These are phyloP conservation scores for Oreonectes daqikongensis DNA, from an alignment of 2,797 vertebrate species.

Conservation along the genomic window DNA sequence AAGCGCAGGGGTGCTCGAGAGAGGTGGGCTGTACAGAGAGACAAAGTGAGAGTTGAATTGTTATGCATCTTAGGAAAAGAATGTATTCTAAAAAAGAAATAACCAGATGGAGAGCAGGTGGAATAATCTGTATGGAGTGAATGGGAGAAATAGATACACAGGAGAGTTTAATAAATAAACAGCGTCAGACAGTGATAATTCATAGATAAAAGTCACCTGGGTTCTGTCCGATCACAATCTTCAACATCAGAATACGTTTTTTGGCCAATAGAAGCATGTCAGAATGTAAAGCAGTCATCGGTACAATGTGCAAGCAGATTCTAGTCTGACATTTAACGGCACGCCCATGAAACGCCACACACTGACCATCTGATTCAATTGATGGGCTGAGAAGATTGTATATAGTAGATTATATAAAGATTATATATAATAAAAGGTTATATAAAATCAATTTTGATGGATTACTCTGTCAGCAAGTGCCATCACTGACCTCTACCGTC, in stretches of 20 bases:
- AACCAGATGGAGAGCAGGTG: neutral
- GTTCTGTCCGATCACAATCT: conserved; percentile 10
- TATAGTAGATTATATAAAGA: conserved; percentile 56
- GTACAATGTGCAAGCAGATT: neutral
- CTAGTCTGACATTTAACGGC: neutral
- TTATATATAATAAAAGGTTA: conserved; percentile 54
- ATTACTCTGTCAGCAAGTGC: conserved; percentile 48
- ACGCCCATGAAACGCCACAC: neutral
- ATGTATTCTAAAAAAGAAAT: conserved; percentile 21
- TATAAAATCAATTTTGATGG: conserved; percentile 43
- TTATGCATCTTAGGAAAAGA: neutral
- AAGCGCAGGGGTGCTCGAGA: conserved; percentile 42
- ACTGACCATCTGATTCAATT: neutral
- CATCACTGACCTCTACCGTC: conserved; percentile 37
- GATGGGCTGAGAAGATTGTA: conserved; percentile 45
- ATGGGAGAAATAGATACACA: too few species aligned
- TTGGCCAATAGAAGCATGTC: neutral
- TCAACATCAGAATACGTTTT: conserved; percentile 26
- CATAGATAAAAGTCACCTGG: conserved; percentile 58
- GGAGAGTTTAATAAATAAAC: conserved; percentile 43
- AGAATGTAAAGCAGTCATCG: neutral
- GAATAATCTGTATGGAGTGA: conserved; percentile 17
- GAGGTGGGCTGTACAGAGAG: conserved; percentile 57
- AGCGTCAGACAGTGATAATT: conserved; percentile 6
- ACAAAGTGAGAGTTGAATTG: neutral